Conservation (phyloP, 35 echinoderm and acorn worm species). For the Hemicentrotus pulcherrimus region DNA sequence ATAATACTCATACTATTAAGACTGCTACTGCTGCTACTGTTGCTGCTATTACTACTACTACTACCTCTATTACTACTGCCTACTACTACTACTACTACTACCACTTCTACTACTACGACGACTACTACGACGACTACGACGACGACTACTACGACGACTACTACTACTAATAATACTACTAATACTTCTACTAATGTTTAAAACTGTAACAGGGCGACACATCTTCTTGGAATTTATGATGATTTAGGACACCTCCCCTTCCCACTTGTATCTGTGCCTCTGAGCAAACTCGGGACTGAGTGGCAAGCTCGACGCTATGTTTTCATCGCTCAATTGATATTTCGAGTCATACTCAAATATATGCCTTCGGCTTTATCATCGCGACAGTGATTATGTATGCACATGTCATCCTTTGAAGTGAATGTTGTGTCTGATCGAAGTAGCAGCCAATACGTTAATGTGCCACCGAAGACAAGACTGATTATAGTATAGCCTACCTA, state of each 20-base stretch:
- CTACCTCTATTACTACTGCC: too few relatives aligned
- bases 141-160: too few relatives aligned
- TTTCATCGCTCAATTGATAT: background rate
- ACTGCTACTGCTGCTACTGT: too few relatives aligned
- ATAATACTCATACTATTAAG: too few relatives aligned
- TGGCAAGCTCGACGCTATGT: background rate
- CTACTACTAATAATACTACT: too few relatives aligned
- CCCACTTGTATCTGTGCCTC: background rate
- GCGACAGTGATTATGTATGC: background rate
- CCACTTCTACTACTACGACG: too few relatives aligned
- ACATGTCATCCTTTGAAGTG: background rate
- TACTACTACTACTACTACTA: too few relatives aligned
- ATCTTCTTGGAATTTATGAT: background rate
- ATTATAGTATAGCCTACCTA: background rate
- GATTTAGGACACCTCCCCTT: background rate
- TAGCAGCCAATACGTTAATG: background rate
- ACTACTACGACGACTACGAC: too few relatives aligned
- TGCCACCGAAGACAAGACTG: background rate
- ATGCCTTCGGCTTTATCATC: background rate
- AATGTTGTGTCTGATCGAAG: slow-evolving; percentile 2
- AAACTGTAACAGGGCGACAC: too few relatives aligned
- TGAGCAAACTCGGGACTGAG: background rate
- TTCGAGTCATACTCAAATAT: background rate
- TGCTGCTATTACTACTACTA: too few relatives aligned
- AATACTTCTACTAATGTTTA: too few relatives aligned